Evolutionary conservation across 2,797 vertebrate genomes (phyloP), one percentile per base, ranked within the genome.

Genomic region (Cynopterus sphinx): DNA sequence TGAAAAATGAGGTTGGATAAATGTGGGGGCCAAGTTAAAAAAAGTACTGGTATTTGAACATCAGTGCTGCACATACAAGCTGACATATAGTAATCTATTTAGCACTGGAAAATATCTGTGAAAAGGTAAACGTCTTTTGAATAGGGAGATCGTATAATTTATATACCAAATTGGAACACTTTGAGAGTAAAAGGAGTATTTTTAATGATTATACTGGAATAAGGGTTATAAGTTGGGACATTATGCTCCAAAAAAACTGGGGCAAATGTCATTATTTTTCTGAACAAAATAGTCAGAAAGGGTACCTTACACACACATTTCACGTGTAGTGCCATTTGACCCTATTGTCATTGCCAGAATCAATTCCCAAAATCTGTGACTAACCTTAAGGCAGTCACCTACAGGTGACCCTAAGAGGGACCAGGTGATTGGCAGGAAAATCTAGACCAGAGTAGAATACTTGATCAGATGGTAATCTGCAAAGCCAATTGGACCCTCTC

Each of bases 351-450:
- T 17, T 85, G 92, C 7, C 83, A 70, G 41, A 95, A 90, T 92
- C 33, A 73, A 39, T 65, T 97, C 82, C 51, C 90, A 97, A 68
- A 71, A 78, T 95, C 82, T 96, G 86, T 82, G 77, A 63, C 46
- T 61, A 92, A 81, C 73, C 73, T 95, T 93, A 71, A 77, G 84
- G 87, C 92, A 92, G 31, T 77, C 78, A 83, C 65, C n/a, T 36
- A 26, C 2, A 78, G 51, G n/a, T 86, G 86, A 95, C 74, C 78
- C 75, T 73, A 92, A 90, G 57, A 91, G 33, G 63, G 57, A 67
- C 49, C 96, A 97, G 95, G 96, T 89, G 73, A 96, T n/a, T 94
- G 96, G 88, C 94, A 94, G 2, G 57, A 46, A 70, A 67, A 16
- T 65, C 33, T 71, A 26, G 53, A 65, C 61, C 39, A 74, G 49